Evolutionary conservation across 2,113 vertebrate species (phyloP).

Genomic region (Thymallus thymallus): DNA sequence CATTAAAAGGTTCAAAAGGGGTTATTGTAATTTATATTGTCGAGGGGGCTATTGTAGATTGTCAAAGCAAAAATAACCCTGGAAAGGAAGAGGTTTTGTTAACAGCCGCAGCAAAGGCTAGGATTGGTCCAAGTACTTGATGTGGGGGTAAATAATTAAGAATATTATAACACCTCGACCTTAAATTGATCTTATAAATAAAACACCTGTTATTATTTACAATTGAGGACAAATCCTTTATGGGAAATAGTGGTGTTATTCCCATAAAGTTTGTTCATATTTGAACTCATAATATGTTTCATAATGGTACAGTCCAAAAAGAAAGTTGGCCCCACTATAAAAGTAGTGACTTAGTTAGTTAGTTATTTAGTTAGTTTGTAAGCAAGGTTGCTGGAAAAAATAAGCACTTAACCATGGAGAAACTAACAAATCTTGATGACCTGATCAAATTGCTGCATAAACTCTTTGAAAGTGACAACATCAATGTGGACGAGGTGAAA

Average conservation of each 20-base stretch:
- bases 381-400: neutral
- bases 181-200: neutral
- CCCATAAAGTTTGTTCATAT: neutral
- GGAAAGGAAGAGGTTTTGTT: slow-evolving; percentile 18
- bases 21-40: neutral
- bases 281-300: slow-evolving; percentile 9
- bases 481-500: slow-evolving; percentile 89
- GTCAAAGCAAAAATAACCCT: slow-evolving; percentile 13
- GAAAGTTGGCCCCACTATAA: slow-evolving; percentile 23
- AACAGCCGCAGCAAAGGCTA: slow-evolving; percentile 44
- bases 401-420: slow-evolving; percentile 72
- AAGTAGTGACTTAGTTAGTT: too few species aligned
- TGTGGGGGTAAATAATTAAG: slow-evolving; percentile 9
- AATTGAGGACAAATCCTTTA: neutral
- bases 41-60: slow-evolving; percentile 36
- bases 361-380: neutral
- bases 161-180: too few species aligned
- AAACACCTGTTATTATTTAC: neutral
- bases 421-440: slow-evolving; percentile 80
- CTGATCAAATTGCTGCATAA: slow-evolving; percentile 80
- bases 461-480: slow-evolving; percentile 78
- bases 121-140: slow-evolving; percentile 58
- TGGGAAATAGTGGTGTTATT: neutral
- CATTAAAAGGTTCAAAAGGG: slow-evolving; percentile 1
- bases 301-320: slow-evolving; percentile 70